phyloP scores from a whole-genome alignment of 2,888 invertebrate genomes.

The Cheilosia variabilis region DNA sequence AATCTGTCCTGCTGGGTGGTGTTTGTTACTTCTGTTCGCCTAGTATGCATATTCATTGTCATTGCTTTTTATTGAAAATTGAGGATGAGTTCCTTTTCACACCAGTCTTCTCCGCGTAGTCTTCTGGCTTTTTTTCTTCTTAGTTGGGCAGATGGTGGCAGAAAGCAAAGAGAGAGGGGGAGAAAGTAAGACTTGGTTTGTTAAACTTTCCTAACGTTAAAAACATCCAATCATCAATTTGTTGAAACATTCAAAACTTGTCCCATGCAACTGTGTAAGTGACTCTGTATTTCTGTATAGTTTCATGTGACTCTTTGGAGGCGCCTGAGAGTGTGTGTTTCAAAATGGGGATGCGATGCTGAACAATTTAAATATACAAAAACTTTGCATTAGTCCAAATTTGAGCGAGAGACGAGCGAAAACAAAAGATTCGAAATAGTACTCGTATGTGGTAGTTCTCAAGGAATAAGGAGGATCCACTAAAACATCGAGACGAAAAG shows the following conservation, averaged over 20 bases:
- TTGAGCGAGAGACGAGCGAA: neutral
- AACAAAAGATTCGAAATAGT: neutral
- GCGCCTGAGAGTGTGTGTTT: neutral
- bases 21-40: conserved; percentile 1
- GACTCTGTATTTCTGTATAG: conserved; percentile 6
- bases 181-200: neutral
- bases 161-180: neutral
- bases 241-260: too few species aligned
- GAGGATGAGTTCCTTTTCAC: conserved; percentile 7
- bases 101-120: conserved; percentile 7
- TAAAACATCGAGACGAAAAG: neutral
- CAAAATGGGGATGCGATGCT: conserved; percentile 16
- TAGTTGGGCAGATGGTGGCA: neutral
- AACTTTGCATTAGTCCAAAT: conserved; percentile 14
- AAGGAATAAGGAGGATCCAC: neutral
- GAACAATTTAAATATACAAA: conserved; percentile 42
- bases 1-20: neutral
- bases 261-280: neutral
- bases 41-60: conserved; percentile 22
- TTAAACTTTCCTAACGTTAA: neutral
- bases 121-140: neutral
- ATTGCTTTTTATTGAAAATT: neutral
- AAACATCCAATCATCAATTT: too few species aligned
- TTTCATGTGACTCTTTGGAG: neutral
- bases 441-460: neutral